Evolutionary conservation across 1,140 invertebrate genomes (phyloP), one percentile per base, ranked within the genome.

Genomic region (Apis laboriosa): DNA sequence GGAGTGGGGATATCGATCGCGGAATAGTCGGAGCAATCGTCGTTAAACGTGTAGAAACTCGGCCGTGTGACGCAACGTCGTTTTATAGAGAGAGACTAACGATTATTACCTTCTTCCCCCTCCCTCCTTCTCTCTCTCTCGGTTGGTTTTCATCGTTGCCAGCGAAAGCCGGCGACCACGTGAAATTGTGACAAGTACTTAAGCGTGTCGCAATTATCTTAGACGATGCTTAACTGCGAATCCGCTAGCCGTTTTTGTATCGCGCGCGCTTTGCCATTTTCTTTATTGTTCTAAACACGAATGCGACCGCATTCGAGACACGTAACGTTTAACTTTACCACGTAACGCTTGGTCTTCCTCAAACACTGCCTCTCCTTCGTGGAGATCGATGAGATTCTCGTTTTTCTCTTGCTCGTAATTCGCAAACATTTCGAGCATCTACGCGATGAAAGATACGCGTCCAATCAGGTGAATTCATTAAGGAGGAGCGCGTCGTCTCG

Each of bases 171-270:
- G 74, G 56, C 49, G 66, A 58, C 28, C 75, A 67, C 79, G 86
- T 83, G 71, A 87, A 85, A 87, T 74, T 82, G 78, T 63, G 66
- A 85, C 78, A 70, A 85, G 64, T 86, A 71, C 66, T 77, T 72
- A 88, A 87, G 72, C 86, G 75, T 88, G 86, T 82, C 78, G 75
- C 86, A 88, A 88, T 88, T 88, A 85, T 83, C 84, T 24, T 49
- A 24, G 63, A 71, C 76, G 67, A 67, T 61, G 61, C 66, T 79
- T 58, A 21, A 53, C 56, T 70, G 70, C 73, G 71, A 28, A 70
- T 68, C 58, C 73, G 58, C 77, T 74, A 51, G 72, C 73, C 64
- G 71, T 61, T 80, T 82, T 87, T 78, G 49, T 80, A 75, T 49
- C 84, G 71, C 63, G 43, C 28, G 51, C 76, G 72, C 71, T 77